phyloP scores from a whole-genome alignment of 2,797 vertebrate species.

The Coranthus polyacanthus region DNA sequence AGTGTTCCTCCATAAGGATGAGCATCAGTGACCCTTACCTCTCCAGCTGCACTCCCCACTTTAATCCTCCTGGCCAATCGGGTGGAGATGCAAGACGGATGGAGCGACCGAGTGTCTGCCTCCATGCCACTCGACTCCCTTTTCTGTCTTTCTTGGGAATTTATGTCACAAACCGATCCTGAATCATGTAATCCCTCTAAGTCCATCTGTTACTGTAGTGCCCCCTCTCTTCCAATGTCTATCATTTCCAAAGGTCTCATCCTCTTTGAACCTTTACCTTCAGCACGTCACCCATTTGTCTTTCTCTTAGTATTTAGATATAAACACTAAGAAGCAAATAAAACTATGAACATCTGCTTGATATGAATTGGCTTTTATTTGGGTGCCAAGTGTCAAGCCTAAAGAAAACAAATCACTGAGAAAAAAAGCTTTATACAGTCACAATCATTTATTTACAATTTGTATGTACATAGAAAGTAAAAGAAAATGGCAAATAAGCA shows the following conservation, averaged over 20 bases:
- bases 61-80: conserved; percentile 64
- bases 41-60: conserved; percentile 61
- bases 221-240: conserved; percentile 58
- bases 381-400: conserved; percentile 6
- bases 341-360: not conserved
- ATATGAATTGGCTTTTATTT: conserved; percentile 1
- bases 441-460: conserved; percentile 86
- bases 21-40: conserved; percentile 66
- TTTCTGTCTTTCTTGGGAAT: conserved; percentile 83
- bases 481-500: conserved; percentile 25
- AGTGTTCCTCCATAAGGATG: conserved; percentile 35
- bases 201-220: conserved; percentile 79
- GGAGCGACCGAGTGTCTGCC: conserved; percentile 47
- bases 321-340: too few species aligned
- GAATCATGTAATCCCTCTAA: conserved; percentile 83
- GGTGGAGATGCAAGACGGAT: conserved; percentile 31
- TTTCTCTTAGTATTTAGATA: not conserved
- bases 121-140: conserved; percentile 62
- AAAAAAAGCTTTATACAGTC: conserved; percentile 31
- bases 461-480: conserved; percentile 75
- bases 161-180: conserved; percentile 78
- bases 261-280: conserved; percentile 18
- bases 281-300: conserved; percentile 5
- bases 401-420: conserved; percentile 1
- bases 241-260: conserved; percentile 27